These are phyloP conservation scores for Alloplasta piceator DNA, from an alignment of 2,888 invertebrate species.

Conservation along the genomic window DNA sequence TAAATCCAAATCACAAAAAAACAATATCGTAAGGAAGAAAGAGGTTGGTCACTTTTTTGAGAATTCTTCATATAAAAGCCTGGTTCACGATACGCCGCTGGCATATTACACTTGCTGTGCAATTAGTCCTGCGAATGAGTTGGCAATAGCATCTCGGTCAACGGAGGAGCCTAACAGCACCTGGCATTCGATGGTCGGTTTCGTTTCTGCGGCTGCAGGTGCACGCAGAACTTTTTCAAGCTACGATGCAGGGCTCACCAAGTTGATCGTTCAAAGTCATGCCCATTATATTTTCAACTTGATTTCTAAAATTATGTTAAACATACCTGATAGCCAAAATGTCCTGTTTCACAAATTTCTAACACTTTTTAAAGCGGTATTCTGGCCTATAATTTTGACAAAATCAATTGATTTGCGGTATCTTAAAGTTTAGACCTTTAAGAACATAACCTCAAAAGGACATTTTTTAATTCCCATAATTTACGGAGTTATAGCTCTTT, in stretches of 20 bases:
- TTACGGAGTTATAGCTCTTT: too few species aligned
- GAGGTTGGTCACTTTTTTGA: not conserved
- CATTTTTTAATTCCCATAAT: too few species aligned
- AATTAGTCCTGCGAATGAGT: constrained; percentile 51
- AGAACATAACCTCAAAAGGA: too few species aligned
- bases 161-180: constrained; percentile 40
- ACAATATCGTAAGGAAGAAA: constrained; percentile 1
- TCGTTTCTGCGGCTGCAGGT: constrained; percentile 44
- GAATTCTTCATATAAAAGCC: not conserved
- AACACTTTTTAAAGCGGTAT: too few species aligned
- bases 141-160: constrained; percentile 29
- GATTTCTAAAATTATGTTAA: too few species aligned
- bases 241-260: not conserved
- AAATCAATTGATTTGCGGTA: too few species aligned
- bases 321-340: too few species aligned
- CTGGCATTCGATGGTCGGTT: constrained; percentile 54
- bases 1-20: too few species aligned
- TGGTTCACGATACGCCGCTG: constrained; percentile 15
- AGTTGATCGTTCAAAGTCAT: not conserved
- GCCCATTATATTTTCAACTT: not conserved
- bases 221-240: constrained; percentile 16
- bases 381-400: too few species aligned
- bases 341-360: too few species aligned
- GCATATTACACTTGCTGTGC: constrained; percentile 49
- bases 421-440: too few species aligned